Evolutionary conservation across 2,113 vertebrate genomes (phyloP).

Genomic region (Ciconia maguari): DNA sequence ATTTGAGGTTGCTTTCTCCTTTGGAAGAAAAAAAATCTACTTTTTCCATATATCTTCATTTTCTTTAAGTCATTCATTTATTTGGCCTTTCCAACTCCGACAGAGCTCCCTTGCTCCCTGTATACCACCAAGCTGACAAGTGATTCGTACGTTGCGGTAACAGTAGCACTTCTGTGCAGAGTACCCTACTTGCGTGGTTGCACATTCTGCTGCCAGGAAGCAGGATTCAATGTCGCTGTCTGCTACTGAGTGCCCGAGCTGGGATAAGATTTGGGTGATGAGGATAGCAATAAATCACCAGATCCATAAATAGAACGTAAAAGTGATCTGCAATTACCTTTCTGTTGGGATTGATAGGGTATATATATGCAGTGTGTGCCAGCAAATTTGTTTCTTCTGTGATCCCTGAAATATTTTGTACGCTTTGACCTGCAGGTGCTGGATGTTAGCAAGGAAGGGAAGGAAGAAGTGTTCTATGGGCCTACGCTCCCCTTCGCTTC

Average conservation of each 20-base stretch:
- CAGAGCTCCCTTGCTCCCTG: not conserved
- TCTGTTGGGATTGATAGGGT: not conserved
- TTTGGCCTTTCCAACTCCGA: not conserved
- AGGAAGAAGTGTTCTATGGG: constrained; percentile 95
- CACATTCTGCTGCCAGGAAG: not conserved
- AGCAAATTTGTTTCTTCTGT: not conserved
- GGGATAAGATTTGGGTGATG: not conserved
- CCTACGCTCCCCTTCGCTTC: constrained; percentile 94
- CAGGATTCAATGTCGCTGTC: not conserved
- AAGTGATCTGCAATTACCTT: not conserved
- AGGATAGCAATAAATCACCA: not conserved
- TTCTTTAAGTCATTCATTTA: not conserved
- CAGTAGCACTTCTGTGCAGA: not conserved
- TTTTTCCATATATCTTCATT: not conserved
- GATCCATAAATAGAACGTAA: not conserved
- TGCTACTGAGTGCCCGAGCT: not conserved
- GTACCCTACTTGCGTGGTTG: fast-evolving
- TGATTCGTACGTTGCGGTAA: not conserved
- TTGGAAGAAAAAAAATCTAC: not conserved
- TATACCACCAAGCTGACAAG: not conserved
- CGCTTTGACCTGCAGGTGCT: constrained; percentile 79
- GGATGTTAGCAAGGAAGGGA: constrained; percentile 91
- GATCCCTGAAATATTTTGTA: not conserved
- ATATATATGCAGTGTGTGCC: not conserved
- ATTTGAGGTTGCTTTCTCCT: not conserved